These are phyloP conservation scores for Lineus longissimus DNA, from an alignment of 1,140 invertebrate genomes.

Conservation along the genomic window DNA sequence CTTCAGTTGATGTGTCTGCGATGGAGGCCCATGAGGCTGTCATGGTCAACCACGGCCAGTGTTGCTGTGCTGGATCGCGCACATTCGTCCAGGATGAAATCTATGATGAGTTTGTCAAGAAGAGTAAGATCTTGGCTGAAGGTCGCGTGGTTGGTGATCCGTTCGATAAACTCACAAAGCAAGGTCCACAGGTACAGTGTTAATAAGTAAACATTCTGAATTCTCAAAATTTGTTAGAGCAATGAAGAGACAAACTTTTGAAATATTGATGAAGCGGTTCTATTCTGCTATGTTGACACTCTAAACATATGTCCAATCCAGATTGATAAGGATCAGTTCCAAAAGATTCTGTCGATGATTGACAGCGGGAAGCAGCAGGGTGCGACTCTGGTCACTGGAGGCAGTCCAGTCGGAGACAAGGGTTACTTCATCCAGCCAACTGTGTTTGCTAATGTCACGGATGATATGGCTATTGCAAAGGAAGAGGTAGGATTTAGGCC, in stretches of 20 bases:
- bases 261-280: no score
- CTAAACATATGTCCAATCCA: no score
- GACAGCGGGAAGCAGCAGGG: slow-evolving; percentile 77
- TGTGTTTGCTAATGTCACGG: slow-evolving; percentile 86
- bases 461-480: slow-evolving; percentile 86
- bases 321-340: slow-evolving; percentile 78
- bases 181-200: slow-evolving; percentile 82
- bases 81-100: slow-evolving; percentile 50
- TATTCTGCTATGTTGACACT: no score
- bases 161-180: slow-evolving; percentile 63
- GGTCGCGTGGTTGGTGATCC: slow-evolving; percentile 79
- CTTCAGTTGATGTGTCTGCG: slow-evolving; percentile 74
- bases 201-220: no score
- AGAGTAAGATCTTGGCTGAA: slow-evolving; percentile 62
- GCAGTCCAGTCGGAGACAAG: slow-evolving; percentile 62
- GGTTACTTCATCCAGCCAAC: slow-evolving; percentile 95
- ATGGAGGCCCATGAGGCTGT: slow-evolving; percentile 70
- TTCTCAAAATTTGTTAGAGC: not conserved
- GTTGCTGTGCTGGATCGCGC: slow-evolving; percentile 44
- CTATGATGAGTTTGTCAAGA: slow-evolving; percentile 49
- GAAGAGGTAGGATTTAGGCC: slow-evolving; percentile 82
- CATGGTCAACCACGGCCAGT: slow-evolving; percentile 70
- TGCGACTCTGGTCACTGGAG: slow-evolving; percentile 79
- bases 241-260: no score
- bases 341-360: slow-evolving; percentile 74